Evolutionary conservation across 2,113 vertebrate species (phyloP).

Genomic region (Sclerurus mexicanus): DNA sequence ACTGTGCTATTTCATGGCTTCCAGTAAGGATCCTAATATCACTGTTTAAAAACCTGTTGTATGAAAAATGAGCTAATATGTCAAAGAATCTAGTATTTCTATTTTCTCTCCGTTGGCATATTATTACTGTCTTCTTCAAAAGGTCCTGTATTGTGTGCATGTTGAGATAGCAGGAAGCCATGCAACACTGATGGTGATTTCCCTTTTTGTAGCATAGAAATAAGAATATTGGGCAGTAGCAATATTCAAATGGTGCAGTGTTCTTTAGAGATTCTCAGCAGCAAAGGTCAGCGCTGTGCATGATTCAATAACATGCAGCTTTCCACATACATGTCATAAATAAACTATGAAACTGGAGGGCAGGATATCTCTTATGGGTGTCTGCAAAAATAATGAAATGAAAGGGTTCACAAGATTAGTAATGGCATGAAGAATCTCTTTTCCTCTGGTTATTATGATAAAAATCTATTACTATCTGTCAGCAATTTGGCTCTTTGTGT

Average conservation of each 20-base stretch:
- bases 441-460: not conserved
- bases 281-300: not conserved
- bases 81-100: not conserved
- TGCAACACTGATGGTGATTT: not conserved
- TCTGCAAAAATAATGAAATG: not conserved
- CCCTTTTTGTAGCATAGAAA: not conserved
- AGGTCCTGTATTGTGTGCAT: not conserved
- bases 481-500: not conserved
- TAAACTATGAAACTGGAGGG: not conserved
- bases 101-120: not conserved
- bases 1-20: not conserved
- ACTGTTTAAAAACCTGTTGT: not conserved
- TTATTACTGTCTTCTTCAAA: not conserved
- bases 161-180: not conserved
- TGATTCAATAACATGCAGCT: not conserved
- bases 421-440: not conserved
- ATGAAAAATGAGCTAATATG: not conserved
- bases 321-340: not conserved
- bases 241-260: not conserved
- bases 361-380: not conserved
- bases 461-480: not conserved
- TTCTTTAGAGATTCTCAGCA: not conserved
- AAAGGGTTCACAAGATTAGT: not conserved
- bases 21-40: not conserved
- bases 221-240: not conserved